phyloP scores from a whole-genome alignment of 2,888 invertebrate species.

The Hoplodrina ambigua region DNA sequence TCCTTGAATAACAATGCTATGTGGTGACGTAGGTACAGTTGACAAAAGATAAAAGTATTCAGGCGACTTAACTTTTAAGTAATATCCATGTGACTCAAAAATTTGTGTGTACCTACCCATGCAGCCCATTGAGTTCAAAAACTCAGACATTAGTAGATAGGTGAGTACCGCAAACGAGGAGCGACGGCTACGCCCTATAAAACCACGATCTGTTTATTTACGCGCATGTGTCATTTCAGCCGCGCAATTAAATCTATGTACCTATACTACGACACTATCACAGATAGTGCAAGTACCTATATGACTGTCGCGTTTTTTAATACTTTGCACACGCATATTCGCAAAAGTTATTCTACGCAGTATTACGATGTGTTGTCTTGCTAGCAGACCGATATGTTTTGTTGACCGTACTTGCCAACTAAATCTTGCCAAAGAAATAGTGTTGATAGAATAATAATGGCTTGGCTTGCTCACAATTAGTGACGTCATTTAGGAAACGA shows the following conservation, averaged over 20 bases:
- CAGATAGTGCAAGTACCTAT: not conserved
- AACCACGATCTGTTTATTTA: too few relatives aligned
- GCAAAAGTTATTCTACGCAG: not conserved
- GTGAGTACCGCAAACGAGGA: too few relatives aligned
- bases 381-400: not conserved
- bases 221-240: too few relatives aligned
- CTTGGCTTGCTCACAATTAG: not conserved
- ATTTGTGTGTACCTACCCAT: not conserved
- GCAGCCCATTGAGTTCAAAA: too few relatives aligned
- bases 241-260: too few relatives aligned
- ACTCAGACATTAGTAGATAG: too few relatives aligned
- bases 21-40: conserved; percentile 32
- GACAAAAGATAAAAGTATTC: conserved; percentile 1
- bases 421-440: conserved; percentile 12
- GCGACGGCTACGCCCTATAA: too few relatives aligned
- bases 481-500: conserved; percentile 18
- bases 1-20: conserved; percentile 41
- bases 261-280: too few relatives aligned
- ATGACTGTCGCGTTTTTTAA: not conserved
- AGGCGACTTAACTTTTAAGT: not conserved
- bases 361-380: not conserved
- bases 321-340: not conserved
- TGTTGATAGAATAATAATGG: conserved; percentile 15
- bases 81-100: not conserved
- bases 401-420: not conserved